Percentiles rank a stretch among this genome's conserved stretches.
phyloP scores from a whole-genome alignment of 2,888 invertebrate species.

The Epicampocera succincta region DNA sequence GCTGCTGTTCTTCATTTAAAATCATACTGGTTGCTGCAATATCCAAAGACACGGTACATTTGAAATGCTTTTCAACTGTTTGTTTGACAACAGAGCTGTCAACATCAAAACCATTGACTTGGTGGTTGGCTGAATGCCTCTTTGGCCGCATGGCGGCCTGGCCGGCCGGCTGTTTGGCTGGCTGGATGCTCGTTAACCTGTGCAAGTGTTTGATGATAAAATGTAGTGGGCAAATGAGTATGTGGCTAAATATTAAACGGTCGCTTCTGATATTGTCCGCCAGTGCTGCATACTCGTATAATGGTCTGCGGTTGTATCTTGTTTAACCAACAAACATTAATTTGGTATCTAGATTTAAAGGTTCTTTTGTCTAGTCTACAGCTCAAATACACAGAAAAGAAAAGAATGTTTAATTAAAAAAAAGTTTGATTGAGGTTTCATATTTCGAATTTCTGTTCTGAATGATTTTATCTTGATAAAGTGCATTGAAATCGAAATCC shows the following conservation, averaged over 20 bases:
- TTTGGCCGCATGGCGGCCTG: background rate
- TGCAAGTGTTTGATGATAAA: constrained; percentile 55
- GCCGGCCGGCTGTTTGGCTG: background rate
- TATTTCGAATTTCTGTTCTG: no score
- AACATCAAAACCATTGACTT: constrained; percentile 63
- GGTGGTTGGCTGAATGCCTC: constrained; percentile 55
- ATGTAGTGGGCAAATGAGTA: constrained; percentile 54
- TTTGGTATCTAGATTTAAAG: background rate
- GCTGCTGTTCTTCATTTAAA: constrained; percentile 49
- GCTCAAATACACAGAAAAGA: no score
- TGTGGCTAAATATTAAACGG: constrained; percentile 52
- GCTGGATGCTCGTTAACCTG: constrained; percentile 27
- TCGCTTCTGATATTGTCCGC: constrained; percentile 57
- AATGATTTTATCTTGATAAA: no score
- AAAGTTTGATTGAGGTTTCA: no score
- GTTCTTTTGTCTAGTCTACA: no score
- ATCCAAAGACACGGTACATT: constrained; percentile 49
- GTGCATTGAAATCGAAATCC: no score
- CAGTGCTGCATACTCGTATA: constrained; percentile 11
- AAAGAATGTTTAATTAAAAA: no score
- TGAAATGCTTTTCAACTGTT: constrained; percentile 65
- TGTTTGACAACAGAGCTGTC: constrained; percentile 68
- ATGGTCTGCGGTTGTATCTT: constrained; percentile 7
- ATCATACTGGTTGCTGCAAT: constrained; percentile 18
- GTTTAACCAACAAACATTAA: constrained; percentile 28